Percentiles rank a stretch among this genome's conserved stretches.
These are phyloP conservation scores for Cyprinodon diabolis DNA, from an alignment of 2,797 vertebrate species.

Conservation along the genomic window DNA sequence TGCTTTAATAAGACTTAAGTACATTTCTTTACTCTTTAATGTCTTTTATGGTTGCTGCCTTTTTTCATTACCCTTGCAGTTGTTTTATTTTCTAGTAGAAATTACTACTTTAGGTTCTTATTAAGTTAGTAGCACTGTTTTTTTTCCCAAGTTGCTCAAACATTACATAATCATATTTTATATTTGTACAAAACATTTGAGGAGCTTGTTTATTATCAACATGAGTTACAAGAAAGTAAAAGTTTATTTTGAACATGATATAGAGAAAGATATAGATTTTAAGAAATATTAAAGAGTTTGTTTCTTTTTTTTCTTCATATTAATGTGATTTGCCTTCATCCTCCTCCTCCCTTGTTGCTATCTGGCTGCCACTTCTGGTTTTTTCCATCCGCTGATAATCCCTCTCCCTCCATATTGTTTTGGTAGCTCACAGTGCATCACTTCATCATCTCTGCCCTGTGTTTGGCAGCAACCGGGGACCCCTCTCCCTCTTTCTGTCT, in stretches of 20 bases:
- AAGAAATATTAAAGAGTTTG: not conserved
- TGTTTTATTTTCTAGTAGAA: not conserved
- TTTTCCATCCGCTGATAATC: constrained; percentile 31
- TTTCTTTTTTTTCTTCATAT: constrained; percentile 19
- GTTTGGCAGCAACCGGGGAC: constrained; percentile 55
- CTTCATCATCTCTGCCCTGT: constrained; percentile 34
- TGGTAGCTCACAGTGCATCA: constrained; percentile 53
- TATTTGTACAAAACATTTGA: not conserved
- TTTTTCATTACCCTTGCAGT: not conserved
- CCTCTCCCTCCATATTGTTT: constrained; percentile 49
- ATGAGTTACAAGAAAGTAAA: not conserved
- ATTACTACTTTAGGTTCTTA: not conserved
- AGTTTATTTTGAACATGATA: not conserved
- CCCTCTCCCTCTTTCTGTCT: constrained; percentile 16
- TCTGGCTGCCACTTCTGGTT: constrained; percentile 39
- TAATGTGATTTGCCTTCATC: constrained; percentile 35
- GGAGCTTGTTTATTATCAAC: not conserved
- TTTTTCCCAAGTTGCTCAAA: not conserved
- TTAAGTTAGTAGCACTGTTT: not conserved
- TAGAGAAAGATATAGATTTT: not conserved
- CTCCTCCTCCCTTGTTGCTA: constrained; percentile 13
- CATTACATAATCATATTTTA: not conserved
- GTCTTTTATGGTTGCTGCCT: not conserved
- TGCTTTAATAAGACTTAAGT: not conserved
- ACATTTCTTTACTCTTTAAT: not conserved